Evolutionary conservation across 2,797 vertebrate genomes (phyloP), one percentile per base, ranked within the genome.

Genomic region (Tragelaphus oryx): DNA sequence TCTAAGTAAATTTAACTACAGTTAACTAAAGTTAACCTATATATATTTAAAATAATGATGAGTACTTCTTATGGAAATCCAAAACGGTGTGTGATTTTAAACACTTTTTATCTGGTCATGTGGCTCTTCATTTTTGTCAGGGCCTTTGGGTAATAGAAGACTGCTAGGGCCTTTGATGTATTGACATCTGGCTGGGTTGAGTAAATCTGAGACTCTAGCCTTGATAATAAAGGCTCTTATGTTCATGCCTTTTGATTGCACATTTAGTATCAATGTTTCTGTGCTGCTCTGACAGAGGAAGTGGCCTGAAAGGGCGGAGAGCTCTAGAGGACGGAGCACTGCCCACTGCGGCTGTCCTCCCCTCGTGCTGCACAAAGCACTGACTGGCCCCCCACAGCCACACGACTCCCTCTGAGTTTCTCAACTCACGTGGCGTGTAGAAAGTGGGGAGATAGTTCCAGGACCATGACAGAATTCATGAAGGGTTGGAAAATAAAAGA

Each of bases 1-100:
- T 75, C 28, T 89, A 83, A 93, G 24, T 71, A n/a, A n/a, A 60
- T 68, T 88, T 91, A 62, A 82, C 18, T 37, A 68, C 65, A 37
- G 20, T 37, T 37, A 68, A 68, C 50, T 84, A 54, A 93, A 95
- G 71, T 54, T 91, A 60, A 81, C 14, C 22, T 65, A 7, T 41
- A 50, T 68, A 37, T 48, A 37, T 85, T 83, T 86, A 85, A 54
- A 82, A 79, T 87, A 79, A 79, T 30, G 14, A 68, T 46, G 22
- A 13, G 20, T 76, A 60, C 80, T 84, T 92, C 28, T 89, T 83
- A 79, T 24, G 24, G 52, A 68, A 82, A 78, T 94, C 46, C 37
- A 13, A 18, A 52, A 71, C 62, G 52, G 10, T 50, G 22, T 2
- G 5, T 76, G 55, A 59, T 57, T 91, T 76, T 55, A 83, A 55